A percentile compares a stretch with the other conserved stretches of the same genome.
phyloP scores from a whole-genome alignment of 2,888 invertebrate species.

The Pachliopta kotzebuea region DNA sequence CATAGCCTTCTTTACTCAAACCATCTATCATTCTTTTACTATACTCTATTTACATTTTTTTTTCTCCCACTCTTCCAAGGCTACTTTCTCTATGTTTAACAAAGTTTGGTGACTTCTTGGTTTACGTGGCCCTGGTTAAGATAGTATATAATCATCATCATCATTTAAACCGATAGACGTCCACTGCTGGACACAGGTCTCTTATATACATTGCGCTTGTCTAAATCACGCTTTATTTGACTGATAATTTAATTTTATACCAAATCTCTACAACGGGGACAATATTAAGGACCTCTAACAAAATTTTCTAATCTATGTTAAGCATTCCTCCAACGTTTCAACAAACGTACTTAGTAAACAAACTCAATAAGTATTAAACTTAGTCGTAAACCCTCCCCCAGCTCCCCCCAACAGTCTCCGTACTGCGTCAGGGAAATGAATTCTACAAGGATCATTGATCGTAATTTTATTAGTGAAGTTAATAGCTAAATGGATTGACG shows the following conservation, averaged over 20 bases:
- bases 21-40: no score
- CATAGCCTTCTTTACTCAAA: no score
- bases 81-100: no score
- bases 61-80: no score
- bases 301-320: slow-evolving; percentile 10
- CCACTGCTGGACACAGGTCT: no score
- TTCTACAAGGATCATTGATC: slow-evolving; percentile 12
- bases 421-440: slow-evolving; percentile 4
- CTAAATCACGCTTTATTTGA: background rate
- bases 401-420: background rate
- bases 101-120: no score
- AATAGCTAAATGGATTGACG: no score
- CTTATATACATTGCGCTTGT: no score
- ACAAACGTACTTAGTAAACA: slow-evolving; percentile 10
- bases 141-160: no score
- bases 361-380: slow-evolving; percentile 21
- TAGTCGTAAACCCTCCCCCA: slow-evolving; percentile 2
- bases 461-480: slow-evolving; percentile 1
- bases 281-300: slow-evolving; percentile 12
- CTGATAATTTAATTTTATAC: slow-evolving; percentile 6
- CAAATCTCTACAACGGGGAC: slow-evolving; percentile 6
- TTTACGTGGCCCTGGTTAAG: no score
- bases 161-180: no score
- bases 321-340: slow-evolving; percentile 11
- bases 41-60: no score